Conservation (phyloP, 2,888 invertebrate genomes). For the Synanthedon myopaeformis region DNA sequence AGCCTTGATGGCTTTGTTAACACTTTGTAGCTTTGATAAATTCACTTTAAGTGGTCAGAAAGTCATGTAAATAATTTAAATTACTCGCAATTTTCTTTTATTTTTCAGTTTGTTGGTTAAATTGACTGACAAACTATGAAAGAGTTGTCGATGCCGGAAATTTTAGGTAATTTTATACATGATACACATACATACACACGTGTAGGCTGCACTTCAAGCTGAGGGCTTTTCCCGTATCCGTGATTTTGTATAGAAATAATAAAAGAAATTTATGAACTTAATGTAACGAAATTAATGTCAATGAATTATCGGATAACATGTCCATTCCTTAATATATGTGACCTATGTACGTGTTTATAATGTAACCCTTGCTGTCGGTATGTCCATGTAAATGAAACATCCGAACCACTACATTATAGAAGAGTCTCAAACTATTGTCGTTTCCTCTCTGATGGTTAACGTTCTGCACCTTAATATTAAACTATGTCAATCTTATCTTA, state of each 20-base stretch:
- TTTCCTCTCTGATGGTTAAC: constrained; percentile 24
- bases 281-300: constrained; percentile 31
- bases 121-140: too few species aligned
- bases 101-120: too few species aligned
- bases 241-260: constrained; percentile 21
- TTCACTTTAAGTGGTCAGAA: too few species aligned
- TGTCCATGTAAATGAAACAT: constrained; percentile 31
- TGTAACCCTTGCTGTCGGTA: constrained; percentile 42
- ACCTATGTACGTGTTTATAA: constrained; percentile 14
- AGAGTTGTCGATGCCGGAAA: too few species aligned
- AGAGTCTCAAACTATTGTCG: constrained; percentile 8
- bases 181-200: not conserved
- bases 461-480: constrained; percentile 34
- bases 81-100: too few species aligned
- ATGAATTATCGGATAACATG: constrained; percentile 30
- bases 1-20: too few species aligned
- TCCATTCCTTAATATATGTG: constrained; percentile 40
- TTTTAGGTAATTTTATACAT: not conserved
- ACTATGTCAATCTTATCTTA: constrained; percentile 46
- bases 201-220: constrained; percentile 6
- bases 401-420: not conserved
- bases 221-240: constrained; percentile 10
- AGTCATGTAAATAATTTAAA: too few species aligned
- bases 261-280: constrained; percentile 18
- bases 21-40: too few species aligned